A percentile compares a stretch with the other conserved stretches of the same genome.
Evolutionary conservation across 2,797 vertebrate species (phyloP).

Genomic region (Sylvia borin): DNA sequence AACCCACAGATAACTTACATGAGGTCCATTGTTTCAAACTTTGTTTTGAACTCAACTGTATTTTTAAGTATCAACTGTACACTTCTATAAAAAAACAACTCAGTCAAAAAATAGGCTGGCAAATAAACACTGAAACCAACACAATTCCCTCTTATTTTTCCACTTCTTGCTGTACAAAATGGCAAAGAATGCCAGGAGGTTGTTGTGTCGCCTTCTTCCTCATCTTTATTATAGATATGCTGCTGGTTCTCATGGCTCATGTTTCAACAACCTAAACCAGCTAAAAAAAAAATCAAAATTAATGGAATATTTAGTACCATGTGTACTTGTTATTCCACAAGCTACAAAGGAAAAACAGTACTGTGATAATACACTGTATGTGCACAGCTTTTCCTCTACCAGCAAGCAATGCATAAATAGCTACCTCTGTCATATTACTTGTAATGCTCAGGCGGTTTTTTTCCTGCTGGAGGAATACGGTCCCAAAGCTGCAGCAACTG

Average conservation of each 20-base stretch:
- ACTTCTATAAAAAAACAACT: background rate
- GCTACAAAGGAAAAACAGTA: background rate
- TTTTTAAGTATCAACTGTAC: constrained; percentile 3
- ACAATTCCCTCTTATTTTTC: background rate
- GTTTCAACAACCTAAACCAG: background rate
- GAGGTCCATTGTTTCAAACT: constrained; percentile 1
- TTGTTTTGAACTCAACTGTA: background rate
- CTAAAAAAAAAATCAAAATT: background rate
- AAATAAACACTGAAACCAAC: background rate
- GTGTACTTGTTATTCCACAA: background rate
- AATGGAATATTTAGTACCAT: background rate
- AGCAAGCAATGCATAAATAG: background rate
- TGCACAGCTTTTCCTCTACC: background rate
- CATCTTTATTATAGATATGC: background rate
- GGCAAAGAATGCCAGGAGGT: background rate
- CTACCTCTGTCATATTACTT: background rate
- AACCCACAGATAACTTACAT: background rate
- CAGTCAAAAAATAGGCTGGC: constrained; percentile 7
- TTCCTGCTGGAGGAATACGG: constrained; percentile 64
- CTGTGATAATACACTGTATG: background rate
- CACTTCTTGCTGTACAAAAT: background rate
- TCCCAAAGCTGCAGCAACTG: constrained; percentile 89
- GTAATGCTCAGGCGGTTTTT: constrained; percentile 62
- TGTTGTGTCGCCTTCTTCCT: background rate
- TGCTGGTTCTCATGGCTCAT: background rate